Evolutionary conservation across 2,113 vertebrate genomes (phyloP).

Genomic region (Eurystomus gularis): DNA sequence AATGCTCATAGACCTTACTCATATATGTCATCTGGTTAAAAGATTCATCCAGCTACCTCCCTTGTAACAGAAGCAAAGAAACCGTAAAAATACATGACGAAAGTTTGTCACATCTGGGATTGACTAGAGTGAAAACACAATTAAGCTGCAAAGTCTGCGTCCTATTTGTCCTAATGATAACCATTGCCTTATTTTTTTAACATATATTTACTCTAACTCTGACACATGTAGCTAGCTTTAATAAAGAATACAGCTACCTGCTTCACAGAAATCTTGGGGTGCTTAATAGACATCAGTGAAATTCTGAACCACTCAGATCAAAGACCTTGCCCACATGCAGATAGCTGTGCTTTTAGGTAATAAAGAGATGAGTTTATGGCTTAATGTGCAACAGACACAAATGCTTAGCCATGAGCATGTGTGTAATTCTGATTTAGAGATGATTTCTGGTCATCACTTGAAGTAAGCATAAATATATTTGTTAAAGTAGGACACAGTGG

Average conservation of each 20-base stretch:
- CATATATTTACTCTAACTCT: background rate
- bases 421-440: background rate
- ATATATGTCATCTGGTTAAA: background rate
- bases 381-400: background rate
- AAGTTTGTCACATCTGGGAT: background rate
- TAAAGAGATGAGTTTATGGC: background rate
- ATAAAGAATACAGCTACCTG: background rate
- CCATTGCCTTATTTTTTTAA: background rate
- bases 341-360: background rate
- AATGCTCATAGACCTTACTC: background rate
- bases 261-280: background rate
- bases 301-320: background rate
- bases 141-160: background rate
- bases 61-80: background rate
- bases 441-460: no score
- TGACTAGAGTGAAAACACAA: background rate
- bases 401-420: background rate
- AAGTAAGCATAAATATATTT: background rate
- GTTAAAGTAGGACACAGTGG: background rate
- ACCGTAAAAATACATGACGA: background rate
- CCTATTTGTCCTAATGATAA: background rate
- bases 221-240: background rate
- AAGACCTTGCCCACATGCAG: background rate
- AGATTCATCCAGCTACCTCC: background rate
- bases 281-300: background rate